Conservation (phyloP, 2,888 invertebrate species). For the Sinodicranocentrus sp. region DNA sequence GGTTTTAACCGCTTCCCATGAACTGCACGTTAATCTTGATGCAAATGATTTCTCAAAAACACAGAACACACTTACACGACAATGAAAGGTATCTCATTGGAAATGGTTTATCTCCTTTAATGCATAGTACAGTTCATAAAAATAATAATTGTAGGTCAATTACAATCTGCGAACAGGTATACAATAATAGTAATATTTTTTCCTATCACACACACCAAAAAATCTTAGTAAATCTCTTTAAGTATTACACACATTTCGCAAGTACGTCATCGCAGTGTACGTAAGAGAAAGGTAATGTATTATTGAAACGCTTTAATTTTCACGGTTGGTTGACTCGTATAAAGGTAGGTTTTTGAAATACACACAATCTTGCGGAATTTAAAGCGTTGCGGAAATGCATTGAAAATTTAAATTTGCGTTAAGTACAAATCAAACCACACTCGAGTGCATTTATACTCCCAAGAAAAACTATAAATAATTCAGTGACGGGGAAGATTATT, state of each 20-base stretch:
- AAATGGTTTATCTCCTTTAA: not conserved
- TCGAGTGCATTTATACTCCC: too few relatives aligned
- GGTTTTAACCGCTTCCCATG: too few relatives aligned
- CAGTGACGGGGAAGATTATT: too few relatives aligned
- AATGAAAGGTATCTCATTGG: not conserved
- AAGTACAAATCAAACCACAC: not conserved
- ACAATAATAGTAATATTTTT: slow-evolving; percentile 12
- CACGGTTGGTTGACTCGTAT: slow-evolving; percentile 3
- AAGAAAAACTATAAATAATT: too few relatives aligned
- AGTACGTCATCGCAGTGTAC: not conserved
- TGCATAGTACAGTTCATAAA: not conserved
- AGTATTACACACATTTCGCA: too few relatives aligned
- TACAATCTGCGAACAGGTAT: slow-evolving; percentile 15
- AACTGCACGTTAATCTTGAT: not conserved
- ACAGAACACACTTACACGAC: too few relatives aligned
- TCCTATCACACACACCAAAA: slow-evolving; percentile 4
- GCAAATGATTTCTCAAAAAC: not conserved
- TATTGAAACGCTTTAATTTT: not conserved
- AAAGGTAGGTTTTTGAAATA: not conserved
- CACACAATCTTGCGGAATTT: too few relatives aligned
- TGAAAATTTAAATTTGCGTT: not conserved
- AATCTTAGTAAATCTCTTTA: not conserved
- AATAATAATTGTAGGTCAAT: slow-evolving; percentile 18
- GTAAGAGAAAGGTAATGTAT: not conserved
- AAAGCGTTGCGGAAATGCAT: slow-evolving; percentile 9